Percentiles rank a stretch among this genome's conserved stretches.
Conservation (phyloP, 2,888 invertebrate species). For the Papilio protenor region DNA sequence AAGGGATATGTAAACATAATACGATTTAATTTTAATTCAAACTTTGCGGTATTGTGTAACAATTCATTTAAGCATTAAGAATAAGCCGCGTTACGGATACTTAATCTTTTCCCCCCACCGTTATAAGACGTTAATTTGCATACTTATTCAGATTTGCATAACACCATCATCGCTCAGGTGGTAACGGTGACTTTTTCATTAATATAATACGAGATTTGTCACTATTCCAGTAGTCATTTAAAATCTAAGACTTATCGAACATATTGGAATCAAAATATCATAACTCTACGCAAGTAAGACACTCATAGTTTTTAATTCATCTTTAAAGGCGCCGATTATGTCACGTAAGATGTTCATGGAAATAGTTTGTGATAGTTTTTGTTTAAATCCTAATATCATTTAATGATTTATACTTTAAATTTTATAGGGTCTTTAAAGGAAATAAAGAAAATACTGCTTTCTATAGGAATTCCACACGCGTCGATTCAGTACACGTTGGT, state of each 20-base stretch:
- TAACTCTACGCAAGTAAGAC: too few relatives aligned
- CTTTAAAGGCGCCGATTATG: too few relatives aligned
- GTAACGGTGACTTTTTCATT: neutral
- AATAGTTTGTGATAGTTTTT: neutral
- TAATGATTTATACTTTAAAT: too few relatives aligned
- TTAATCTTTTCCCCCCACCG: neutral
- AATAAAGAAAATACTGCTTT: constrained; percentile 40
- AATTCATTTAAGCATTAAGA: constrained; percentile 24
- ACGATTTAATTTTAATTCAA: constrained; percentile 7
- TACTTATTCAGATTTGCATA: constrained; percentile 8
- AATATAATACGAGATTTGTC: neutral
- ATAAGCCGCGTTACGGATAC: constrained; percentile 14
- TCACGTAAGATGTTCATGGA: too few relatives aligned
- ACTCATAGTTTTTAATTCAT: too few relatives aligned
- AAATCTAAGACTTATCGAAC: neutral
- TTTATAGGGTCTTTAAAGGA: constrained; percentile 9
- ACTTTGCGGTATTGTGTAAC: neutral
- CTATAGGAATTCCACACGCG: constrained; percentile 44
- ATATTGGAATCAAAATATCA: neutral
- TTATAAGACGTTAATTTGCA: constrained; percentile 15
- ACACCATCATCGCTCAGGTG: constrained; percentile 4
- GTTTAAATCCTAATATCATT: neutral
- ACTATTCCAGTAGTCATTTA: neutral
- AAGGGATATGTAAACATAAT: neutral
- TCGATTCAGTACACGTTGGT: constrained; percentile 47